Evolutionary conservation across 2,113 vertebrate species (phyloP).

Genomic region (Mirza zaza): DNA sequence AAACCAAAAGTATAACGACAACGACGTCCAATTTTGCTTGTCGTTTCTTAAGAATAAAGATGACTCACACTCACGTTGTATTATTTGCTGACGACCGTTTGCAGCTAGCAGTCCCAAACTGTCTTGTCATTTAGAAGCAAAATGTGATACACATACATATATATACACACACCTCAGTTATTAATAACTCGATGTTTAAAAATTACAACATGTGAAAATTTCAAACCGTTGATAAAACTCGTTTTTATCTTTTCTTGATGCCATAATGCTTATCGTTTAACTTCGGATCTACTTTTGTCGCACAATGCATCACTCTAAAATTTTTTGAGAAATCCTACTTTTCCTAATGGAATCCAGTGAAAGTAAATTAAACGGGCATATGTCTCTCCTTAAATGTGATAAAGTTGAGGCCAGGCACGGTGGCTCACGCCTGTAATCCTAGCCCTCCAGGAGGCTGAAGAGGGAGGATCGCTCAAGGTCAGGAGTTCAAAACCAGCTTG

Average conservation of each 20-base stretch:
- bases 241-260: neutral
- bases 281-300: neutral
- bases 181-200: neutral
- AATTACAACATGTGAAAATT: neutral
- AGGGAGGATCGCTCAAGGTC: too few species aligned
- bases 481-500: too few species aligned
- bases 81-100: neutral
- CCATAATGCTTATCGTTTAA: fast-evolving
- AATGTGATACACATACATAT: neutral
- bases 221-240: neutral
- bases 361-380: neutral
- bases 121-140: neutral
- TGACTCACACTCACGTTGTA: fast-evolving
- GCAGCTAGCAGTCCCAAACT: neutral
- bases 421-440: too few species aligned
- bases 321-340: neutral
- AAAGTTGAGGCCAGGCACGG: neutral
- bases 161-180: neutral
- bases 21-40: fast-evolving
- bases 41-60: neutral
- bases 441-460: too few species aligned
- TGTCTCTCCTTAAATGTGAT: neutral
- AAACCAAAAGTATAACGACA: neutral
- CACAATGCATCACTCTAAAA: neutral
- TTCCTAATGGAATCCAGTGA: neutral